Evolutionary conservation across 2,888 invertebrate species (phyloP), one percentile per base, ranked within the genome.

Genomic region (Drosophila sordidula): DNA sequence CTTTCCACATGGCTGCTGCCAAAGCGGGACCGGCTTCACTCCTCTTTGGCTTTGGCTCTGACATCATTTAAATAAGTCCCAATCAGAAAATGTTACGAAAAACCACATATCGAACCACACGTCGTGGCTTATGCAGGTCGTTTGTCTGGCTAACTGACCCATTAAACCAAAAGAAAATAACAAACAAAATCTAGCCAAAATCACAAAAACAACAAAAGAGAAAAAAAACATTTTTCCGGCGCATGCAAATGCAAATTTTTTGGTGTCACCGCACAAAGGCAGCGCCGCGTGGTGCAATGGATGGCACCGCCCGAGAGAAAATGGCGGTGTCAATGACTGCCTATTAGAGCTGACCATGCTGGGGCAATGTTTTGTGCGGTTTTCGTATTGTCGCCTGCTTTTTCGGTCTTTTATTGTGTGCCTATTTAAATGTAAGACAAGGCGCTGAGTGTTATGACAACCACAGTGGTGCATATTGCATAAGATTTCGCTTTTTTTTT

Each of bases 1-100:
- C 89, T 87, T 87, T 87, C 89, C 90, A 87, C 89, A 46, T 89
- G 85, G 87, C 69, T 89, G 87, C 68, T 50, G 57, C 51, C 57
- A 57, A 64, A 50, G 42, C 62, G 68, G 50, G 63, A 55, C 62
- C 54, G 66, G 62, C 70, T 41, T 38, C 26, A 14, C 38, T 11
- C 16, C 5, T 39, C 41, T 47, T 54, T 46, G 18, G 52, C 62
- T 52, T 50, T 52, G 55, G 58, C 75, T 67, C 80, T 69, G 82
- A 76, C 82, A 77, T 85, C 89, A 85, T 85, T 85, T 87, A 57
- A 85, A 89, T 85, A 82, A 79, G 72, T 73, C 65, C 58, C 69
- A 68, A 58, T 69, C 42, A 62, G 56, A 70, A 67, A 66, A 54
- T 66, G 66, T 87, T 84, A 76, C 70, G 79, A 89, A 75, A 69